Evolutionary conservation across 2,113 vertebrate species (phyloP).

Genomic region (Falcunculus frontatus): DNA sequence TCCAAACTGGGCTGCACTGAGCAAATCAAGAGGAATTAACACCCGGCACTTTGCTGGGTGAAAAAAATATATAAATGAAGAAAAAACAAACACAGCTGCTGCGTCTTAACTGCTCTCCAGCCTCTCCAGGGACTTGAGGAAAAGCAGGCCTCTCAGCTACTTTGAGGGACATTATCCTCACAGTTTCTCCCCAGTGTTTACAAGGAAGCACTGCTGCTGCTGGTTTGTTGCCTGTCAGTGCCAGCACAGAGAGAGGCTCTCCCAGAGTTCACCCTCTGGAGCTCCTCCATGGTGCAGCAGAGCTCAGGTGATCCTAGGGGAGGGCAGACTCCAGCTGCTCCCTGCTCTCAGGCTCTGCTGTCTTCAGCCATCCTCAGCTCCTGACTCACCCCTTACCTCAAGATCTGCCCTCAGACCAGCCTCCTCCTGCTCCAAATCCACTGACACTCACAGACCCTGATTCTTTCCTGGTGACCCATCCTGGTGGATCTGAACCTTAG

Average conservation of each 20-base stretch:
- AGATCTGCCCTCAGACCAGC: neutral
- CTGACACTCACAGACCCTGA: neutral
- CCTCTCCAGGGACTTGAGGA: neutral
- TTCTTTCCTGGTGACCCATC: neutral
- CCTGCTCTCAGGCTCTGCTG: neutral
- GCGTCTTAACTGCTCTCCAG: neutral
- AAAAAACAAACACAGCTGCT: slow-evolving; percentile 54
- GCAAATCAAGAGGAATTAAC: slow-evolving; percentile 50
- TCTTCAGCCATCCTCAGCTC: neutral
- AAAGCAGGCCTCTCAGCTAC: neutral
- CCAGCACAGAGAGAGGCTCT: neutral
- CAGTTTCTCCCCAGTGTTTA: neutral
- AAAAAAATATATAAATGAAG: neutral
- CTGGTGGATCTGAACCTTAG: neutral
- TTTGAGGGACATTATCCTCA: neutral
- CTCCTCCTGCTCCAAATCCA: neutral
- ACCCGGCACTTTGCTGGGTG: neutral
- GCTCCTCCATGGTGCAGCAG: neutral
- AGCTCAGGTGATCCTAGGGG: accelerated
- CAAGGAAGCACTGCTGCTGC: neutral
- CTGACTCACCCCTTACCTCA: neutral
- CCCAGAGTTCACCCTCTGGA: neutral
- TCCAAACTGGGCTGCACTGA: slow-evolving; percentile 20
- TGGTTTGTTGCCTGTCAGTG: neutral
- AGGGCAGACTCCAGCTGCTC: neutral